Base-by-base conservation (phyloP, 2,797 vertebrate genomes). In the Amphiprion clarkii region DNA sequence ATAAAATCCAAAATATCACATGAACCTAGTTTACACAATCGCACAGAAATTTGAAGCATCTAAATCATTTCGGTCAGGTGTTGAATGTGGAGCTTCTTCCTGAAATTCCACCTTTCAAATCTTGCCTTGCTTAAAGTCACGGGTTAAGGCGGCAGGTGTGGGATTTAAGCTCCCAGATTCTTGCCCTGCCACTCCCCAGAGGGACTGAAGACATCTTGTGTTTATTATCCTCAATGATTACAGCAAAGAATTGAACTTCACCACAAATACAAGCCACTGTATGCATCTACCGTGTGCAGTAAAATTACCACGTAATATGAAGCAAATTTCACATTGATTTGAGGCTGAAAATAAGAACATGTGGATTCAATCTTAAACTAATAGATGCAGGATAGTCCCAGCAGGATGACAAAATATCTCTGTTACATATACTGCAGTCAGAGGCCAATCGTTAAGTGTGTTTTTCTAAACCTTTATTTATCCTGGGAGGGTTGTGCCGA, bases 51-150 rank as follows among this genome's bases (percentile, higher is more conserved):
- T 40, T 58, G 29, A 84, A 60, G 74, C 67, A 86, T 85, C 66
- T 81, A 64, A 80, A 84, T 82, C 42, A 86, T 89, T 90, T 84
- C 75, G 23, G 76, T 74, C 72, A 82, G 76, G 91, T 92, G 93
- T 88, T 88, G 86, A 94, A 94, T 94, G 86, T 93, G 59, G 81
- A 88, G 85, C 76, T 70, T 83, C 79, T 65, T 76, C 76, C 69
- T 86, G 82, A 93, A 91, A 94, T 91, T 92, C 90, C 76, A 74
- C 58, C 65, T 78, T 85, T 83, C 67, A 89, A 87, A 80, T 69
- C 64, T 17, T 13, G 27, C 66, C 67, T 79, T 61, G 63, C 71
- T 81, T 82, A 72, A 88, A 83, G 79, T 83, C 73, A 79, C 14
- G 33, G 80, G 78, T 83, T 81, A 74, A 67, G 36, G 62, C 21